phyloP scores from a whole-genome alignment of 2,888 invertebrate genomes.

The Drosophila fungiperda region DNA sequence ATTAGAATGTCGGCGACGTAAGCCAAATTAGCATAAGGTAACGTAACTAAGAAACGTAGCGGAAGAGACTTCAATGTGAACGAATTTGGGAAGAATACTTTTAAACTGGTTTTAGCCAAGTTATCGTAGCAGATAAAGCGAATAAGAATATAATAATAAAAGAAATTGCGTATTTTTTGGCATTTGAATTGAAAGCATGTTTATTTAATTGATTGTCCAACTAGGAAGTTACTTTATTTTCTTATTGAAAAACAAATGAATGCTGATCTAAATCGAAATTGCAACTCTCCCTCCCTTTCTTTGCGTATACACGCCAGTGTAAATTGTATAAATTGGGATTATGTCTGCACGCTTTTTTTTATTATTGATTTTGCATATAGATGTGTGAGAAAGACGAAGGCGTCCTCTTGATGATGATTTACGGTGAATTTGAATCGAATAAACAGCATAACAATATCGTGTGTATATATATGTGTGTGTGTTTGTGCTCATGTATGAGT shows the following conservation, averaged over 20 bases:
- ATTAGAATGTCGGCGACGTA: constrained; percentile 30
- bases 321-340: constrained; percentile 50
- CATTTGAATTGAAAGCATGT: constrained; percentile 3
- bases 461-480: neutral
- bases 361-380: constrained; percentile 69
- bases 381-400: neutral
- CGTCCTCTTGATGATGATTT: constrained; percentile 35
- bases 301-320: constrained; percentile 21
- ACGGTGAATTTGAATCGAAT: constrained; percentile 4
- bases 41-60: constrained; percentile 9
- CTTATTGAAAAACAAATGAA: constrained; percentile 16
- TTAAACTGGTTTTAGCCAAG: constrained; percentile 12
- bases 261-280: constrained; percentile 23
- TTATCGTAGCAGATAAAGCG: constrained; percentile 14
- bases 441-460: constrained; percentile 8
- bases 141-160: neutral
- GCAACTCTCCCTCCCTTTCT: neutral
- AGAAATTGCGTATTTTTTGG: neutral
- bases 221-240: constrained; percentile 18
- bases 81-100: constrained; percentile 26
- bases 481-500: neutral
- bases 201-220: constrained; percentile 18
- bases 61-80: constrained; percentile 5
- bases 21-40: constrained; percentile 8
- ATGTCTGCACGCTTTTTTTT: constrained; percentile 55